Conservation (phyloP, 2,113 vertebrate species). For the Stegostoma tigrinum region DNA sequence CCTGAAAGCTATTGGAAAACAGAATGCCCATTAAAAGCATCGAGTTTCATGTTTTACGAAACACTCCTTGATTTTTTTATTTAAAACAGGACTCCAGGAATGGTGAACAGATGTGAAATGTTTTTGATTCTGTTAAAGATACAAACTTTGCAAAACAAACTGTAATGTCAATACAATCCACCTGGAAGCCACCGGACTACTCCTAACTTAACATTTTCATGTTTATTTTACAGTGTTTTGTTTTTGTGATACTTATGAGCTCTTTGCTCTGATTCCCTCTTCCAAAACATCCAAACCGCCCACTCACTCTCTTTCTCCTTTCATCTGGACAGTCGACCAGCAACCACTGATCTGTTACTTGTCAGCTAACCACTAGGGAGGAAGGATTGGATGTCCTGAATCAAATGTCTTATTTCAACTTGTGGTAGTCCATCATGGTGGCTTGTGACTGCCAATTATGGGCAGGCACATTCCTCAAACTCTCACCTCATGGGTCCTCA, state of each 20-base stretch:
- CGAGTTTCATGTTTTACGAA: neutral
- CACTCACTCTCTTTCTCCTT: no score
- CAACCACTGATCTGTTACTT: neutral
- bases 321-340: neutral
- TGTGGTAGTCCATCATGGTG: neutral
- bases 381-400: neutral
- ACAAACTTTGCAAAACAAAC: neutral
- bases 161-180: constrained; percentile 7
- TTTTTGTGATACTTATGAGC: neutral
- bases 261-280: neutral
- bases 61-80: constrained; percentile 12
- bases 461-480: neutral
- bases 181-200: neutral
- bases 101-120: constrained; percentile 29
- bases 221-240: neutral
- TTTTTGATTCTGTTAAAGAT: neutral
- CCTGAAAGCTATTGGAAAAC: neutral
- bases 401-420: neutral
- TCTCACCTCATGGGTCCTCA: neutral
- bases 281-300: neutral
- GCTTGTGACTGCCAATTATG: neutral
- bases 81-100: neutral
- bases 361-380: neutral
- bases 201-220: neutral
- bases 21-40: neutral